phyloP scores from a whole-genome alignment of 2,113 vertebrate genomes.

The Paraplagusia blochii region DNA sequence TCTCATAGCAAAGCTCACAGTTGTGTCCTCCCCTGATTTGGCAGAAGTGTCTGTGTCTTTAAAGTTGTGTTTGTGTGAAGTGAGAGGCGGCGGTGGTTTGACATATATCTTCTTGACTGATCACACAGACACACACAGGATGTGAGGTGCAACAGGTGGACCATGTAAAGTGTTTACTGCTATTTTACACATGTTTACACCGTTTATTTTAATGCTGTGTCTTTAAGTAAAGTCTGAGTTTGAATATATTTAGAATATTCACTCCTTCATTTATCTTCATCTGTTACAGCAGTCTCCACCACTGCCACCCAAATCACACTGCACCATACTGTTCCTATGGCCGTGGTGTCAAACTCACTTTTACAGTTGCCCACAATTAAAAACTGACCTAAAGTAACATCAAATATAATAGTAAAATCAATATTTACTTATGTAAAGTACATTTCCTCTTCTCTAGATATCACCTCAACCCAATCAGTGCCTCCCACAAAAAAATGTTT shows the following conservation, averaged over 20 bases:
- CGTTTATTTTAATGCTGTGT: conserved; percentile 18
- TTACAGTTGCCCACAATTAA: too few species aligned
- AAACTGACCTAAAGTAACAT: too few species aligned
- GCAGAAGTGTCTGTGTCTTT: conserved; percentile 22
- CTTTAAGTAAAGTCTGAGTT: conserved; percentile 1
- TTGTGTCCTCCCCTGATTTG: conserved; percentile 23
- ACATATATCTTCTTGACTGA: conserved; percentile 51
- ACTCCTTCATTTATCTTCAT: too few species aligned
- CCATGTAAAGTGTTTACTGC: conserved; percentile 41
- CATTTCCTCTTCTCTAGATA: too few species aligned
- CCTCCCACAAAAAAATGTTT: too few species aligned
- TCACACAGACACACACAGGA: conserved; percentile 47
- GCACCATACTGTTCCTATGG: too few species aligned
- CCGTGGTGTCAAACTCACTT: too few species aligned
- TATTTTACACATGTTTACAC: conserved; percentile 37
- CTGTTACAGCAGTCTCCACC: too few species aligned
- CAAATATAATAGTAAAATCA: too few species aligned
- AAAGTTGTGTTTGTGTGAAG: conserved; percentile 47
- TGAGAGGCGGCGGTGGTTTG: conserved; percentile 53
- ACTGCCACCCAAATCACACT: too few species aligned
- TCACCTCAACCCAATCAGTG: too few species aligned
- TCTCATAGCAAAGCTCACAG: conserved; percentile 21
- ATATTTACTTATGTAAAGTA: too few species aligned
- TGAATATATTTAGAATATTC: neutral
- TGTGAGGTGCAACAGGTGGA: conserved; percentile 39